Base-by-base conservation (phyloP, 35 echinoderm and acorn worm genomes). In the Patiria miniata region DNA sequence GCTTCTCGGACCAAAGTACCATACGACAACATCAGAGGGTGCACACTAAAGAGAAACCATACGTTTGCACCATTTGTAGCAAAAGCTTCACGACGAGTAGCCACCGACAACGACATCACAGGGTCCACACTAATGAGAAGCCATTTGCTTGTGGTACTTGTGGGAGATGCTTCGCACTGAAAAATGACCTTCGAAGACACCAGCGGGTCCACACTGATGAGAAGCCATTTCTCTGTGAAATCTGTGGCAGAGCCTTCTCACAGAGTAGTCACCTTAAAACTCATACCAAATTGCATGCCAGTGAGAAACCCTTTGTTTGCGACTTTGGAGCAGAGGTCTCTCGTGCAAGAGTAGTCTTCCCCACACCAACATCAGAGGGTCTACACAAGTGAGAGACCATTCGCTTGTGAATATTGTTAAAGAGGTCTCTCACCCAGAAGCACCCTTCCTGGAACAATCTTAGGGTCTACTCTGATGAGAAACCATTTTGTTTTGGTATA, bases 361-460 rank as follows among this genome's bases (percentile, higher is more conserved):
- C n/a, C n/a, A n/a, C n/a, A n/a, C n/a, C n/a, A n/a, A 23, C 93
- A 95, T 79, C 77, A 87, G 42, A 86, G 83, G 78, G 87, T 86
- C 29, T 91, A 97, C 51, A 87, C 78, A 0, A 83, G 73, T 30
- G 83, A 89, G 26, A 89, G 83, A 39, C 94, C 91, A 8, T 89
- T 69, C 52, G 29, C 78, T 81, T 97, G 94, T 40, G 79, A 88
- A 16, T 22, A 78, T 32, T 97, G 94, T 53, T 60, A 80, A 1
- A 93, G 81, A 50, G 68, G 44, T 2, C 92, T 92, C 28, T 85
- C 52, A 22, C 90, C 88, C 55, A 39, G 78, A 42, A n/a, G n/a
- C n/a, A n/a, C n/a, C n/a, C n/a, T n/a, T n/a, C n/a, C n/a, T n/a
- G n/a, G n/a, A n/a, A n/a, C n/a, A n/a, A n/a, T n/a, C n/a, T n/a